Evolutionary conservation across 2,888 invertebrate genomes (phyloP).

Genomic region (Gisinianus flammeolus): DNA sequence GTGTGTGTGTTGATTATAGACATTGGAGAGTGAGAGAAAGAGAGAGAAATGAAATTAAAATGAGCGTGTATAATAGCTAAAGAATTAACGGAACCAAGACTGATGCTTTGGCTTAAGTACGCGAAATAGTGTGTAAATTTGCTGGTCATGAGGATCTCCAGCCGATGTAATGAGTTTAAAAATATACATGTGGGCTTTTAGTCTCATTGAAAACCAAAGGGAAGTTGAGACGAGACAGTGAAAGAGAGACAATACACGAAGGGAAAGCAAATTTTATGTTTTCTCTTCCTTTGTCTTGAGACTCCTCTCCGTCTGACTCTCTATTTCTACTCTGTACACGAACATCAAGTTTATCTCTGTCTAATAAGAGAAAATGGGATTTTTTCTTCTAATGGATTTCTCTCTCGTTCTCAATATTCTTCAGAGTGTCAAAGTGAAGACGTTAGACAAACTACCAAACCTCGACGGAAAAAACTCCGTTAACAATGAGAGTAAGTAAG

Average conservation of each 20-base stretch:
- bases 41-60: constrained; percentile 22
- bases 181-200: constrained; percentile 30
- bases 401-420: background rate
- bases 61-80: constrained; percentile 21
- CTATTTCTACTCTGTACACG: background rate
- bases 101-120: constrained; percentile 27
- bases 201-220: background rate
- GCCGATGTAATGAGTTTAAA: constrained; percentile 42
- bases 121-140: constrained; percentile 42
- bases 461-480: background rate
- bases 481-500: too few species aligned
- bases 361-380: constrained; percentile 1
- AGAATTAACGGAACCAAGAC: constrained; percentile 25
- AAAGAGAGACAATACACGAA: background rate
- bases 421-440: background rate
- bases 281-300: background rate
- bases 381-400: background rate
- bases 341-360: constrained; percentile 10
- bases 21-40: background rate
- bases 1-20: background rate
- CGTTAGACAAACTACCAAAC: background rate
- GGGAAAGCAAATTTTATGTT: background rate
- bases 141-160: constrained; percentile 34
- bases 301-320: background rate
- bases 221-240: background rate